A percentile compares a stretch with the other conserved stretches of the same genome.
phyloP scores from a whole-genome alignment of 2,888 invertebrate genomes.

The Ferrisia virgata region DNA sequence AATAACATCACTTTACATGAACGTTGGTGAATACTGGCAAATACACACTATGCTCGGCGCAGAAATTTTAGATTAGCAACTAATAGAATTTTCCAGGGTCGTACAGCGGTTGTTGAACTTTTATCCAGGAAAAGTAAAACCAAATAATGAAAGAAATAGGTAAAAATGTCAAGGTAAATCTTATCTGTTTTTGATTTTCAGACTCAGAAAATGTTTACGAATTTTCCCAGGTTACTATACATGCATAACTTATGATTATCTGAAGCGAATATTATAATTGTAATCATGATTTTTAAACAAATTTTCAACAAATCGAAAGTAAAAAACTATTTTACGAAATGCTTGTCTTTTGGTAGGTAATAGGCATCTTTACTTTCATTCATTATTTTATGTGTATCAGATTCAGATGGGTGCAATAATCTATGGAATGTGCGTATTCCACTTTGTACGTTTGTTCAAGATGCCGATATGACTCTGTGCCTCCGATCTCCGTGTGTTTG shows the following conservation, averaged over 20 bases:
- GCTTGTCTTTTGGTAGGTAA: background rate
- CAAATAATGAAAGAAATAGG: slow-evolving; percentile 8
- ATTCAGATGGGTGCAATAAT: slow-evolving; percentile 4
- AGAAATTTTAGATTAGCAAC: slow-evolving; percentile 33
- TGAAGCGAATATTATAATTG: background rate
- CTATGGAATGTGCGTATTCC: slow-evolving; percentile 16
- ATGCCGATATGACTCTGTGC: background rate
- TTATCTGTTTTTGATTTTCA: background rate
- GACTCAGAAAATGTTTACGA: background rate
- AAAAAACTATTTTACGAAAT: background rate
- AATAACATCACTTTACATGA: slow-evolving; percentile 15
- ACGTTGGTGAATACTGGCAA: background rate
- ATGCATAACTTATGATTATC: background rate
- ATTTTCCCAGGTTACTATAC: background rate
- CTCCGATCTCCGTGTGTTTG: background rate
- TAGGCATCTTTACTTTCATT: slow-evolving; percentile 19
- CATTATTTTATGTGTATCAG: background rate
- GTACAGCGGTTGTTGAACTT: slow-evolving; percentile 41
- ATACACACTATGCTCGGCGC: background rate
- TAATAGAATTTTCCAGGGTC: slow-evolving; percentile 40
- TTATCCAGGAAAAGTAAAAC: slow-evolving; percentile 37
- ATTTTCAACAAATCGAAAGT: background rate
- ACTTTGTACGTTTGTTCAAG: background rate
- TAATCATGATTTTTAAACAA: background rate
- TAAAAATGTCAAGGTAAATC: slow-evolving; percentile 30